phyloP scores from a whole-genome alignment of 2,113 vertebrate species.

The Acrocephalus kingi region DNA sequence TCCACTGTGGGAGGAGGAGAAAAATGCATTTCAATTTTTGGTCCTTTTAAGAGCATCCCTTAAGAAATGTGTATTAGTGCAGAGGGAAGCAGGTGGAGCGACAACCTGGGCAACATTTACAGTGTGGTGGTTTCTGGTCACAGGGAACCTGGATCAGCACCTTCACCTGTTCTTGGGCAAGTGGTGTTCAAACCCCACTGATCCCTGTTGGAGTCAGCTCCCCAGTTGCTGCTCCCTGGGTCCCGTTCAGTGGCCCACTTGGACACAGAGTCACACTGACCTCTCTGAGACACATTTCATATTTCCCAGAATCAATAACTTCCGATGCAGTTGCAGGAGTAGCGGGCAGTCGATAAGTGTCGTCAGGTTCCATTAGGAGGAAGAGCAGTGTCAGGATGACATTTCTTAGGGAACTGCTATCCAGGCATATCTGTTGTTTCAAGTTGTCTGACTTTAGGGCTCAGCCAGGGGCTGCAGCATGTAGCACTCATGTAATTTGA shows the following conservation, averaged over 20 bases:
- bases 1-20: neutral
- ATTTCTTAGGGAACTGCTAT: conserved; percentile 32
- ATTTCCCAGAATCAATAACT: conserved; percentile 63
- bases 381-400: neutral
- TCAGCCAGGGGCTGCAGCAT: conserved; percentile 45
- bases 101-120: neutral
- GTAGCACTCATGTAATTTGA: conserved; percentile 39
- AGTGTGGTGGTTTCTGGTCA: neutral
- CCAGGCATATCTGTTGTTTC: conserved; percentile 58
- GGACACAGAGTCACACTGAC: conserved; percentile 21
- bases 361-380: conserved; percentile 21
- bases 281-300: conserved; percentile 46
- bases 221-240: neutral
- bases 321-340: conserved; percentile 44
- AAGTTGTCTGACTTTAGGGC: conserved; percentile 59
- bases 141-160: neutral
- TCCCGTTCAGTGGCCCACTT: neutral
- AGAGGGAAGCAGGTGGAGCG: neutral
- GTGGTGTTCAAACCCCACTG: neutral
- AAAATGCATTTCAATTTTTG: neutral
- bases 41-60: neutral
- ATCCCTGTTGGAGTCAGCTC: neutral
- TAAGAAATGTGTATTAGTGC: neutral
- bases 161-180: neutral
- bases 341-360: conserved; percentile 14